Conservation (phyloP, 30 jellyfish, hydroid and myxozoan species). For the Nemopilema nomurai region DNA sequence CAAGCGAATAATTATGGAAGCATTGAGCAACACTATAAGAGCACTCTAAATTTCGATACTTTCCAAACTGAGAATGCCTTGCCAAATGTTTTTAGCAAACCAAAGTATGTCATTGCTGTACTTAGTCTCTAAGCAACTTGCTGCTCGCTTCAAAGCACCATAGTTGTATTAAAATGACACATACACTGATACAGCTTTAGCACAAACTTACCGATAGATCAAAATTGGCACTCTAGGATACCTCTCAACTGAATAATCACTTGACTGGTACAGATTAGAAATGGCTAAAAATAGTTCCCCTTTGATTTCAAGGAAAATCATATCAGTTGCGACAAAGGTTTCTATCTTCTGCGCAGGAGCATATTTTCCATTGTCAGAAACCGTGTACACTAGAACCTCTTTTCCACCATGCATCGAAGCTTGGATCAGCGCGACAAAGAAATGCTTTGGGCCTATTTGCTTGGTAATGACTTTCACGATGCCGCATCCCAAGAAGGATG, state of each 20-base stretch:
- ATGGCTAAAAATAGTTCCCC: slow-evolving; percentile 50
- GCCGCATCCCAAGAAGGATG: slow-evolving; percentile 32
- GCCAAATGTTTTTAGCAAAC: no score
- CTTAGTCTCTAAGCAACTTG: no score
- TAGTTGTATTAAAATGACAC: no score
- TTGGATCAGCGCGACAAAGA: slow-evolving; percentile 21
- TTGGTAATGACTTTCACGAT: slow-evolving; percentile 24
- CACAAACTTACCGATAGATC: slow-evolving; percentile 74
- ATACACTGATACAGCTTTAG: no score
- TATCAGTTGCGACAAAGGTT: slow-evolving; percentile 47
- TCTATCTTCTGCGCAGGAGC: slow-evolving; percentile 49
- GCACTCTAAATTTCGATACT: no score
- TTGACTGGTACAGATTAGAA: slow-evolving; percentile 71
- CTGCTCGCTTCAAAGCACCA: no score
- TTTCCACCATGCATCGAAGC: slow-evolving; percentile 59
- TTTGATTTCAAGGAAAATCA: slow-evolving; percentile 19
- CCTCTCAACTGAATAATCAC: slow-evolving; percentile 25
- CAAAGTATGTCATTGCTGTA: no score
- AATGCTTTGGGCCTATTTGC: slow-evolving; percentile 7
- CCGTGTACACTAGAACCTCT: slow-evolving; percentile 46
- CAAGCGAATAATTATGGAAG: no score
- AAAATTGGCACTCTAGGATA: slow-evolving; percentile 75
- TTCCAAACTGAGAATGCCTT: no score
- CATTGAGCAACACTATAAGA: no score
- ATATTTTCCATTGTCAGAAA: neutral